A percentile compares a stretch with the other conserved stretches of the same genome.
Conservation (phyloP, 2,113 vertebrate genomes). For the Helogale parvula region DNA sequence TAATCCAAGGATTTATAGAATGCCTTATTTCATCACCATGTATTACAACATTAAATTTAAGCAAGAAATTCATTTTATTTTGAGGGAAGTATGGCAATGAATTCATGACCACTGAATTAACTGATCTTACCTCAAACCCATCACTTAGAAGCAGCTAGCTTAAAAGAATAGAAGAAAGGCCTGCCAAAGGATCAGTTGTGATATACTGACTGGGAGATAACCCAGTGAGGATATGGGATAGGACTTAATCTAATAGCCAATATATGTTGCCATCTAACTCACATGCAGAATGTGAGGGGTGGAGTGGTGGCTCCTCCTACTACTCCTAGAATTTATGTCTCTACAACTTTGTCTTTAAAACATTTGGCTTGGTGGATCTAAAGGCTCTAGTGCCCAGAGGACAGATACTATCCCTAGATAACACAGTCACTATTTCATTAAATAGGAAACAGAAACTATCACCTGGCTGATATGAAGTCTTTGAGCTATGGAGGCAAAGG, state of each 20-base stretch:
- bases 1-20: background rate
- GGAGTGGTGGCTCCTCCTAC: background rate
- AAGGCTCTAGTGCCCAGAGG: background rate
- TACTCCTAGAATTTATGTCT: slow-evolving; percentile 14
- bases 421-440: background rate
- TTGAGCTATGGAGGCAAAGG: background rate
- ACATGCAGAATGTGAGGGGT: background rate
- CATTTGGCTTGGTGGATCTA: background rate
- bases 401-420: background rate
- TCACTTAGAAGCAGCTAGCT: background rate
- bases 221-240: background rate
- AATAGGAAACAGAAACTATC: background rate
- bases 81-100: background rate
- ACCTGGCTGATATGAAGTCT: background rate
- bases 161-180: background rate
- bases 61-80: background rate
- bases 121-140: background rate
- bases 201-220: background rate
- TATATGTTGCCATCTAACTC: background rate
- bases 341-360: slow-evolving; percentile 10
- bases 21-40: background rate
- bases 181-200: background rate
- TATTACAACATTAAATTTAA: background rate
- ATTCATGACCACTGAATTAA: background rate
- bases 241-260: background rate